These are phyloP conservation scores for Rhinoraja longicauda DNA, from an alignment of 2,797 vertebrate species.

Conservation along the genomic window DNA sequence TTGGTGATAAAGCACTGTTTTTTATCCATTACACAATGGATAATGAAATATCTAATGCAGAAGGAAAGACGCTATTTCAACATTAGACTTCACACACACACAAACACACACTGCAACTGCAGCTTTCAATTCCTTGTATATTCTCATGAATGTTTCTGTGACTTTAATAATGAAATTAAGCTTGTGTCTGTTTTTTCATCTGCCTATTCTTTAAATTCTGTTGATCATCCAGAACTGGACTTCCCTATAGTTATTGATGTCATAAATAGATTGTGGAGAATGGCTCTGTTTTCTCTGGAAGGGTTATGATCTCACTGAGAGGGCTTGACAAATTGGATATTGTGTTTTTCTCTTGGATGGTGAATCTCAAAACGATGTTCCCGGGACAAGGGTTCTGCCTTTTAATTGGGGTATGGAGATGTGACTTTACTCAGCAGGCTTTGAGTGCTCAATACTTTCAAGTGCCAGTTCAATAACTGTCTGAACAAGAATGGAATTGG, in stretches of 20 bases:
- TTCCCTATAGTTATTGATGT: background rate
- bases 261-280: background rate
- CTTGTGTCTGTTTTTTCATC: background rate
- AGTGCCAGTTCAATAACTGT: background rate
- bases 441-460: background rate
- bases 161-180: background rate
- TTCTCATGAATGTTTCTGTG: background rate
- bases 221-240: background rate
- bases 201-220: background rate
- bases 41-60: background rate
- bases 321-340: background rate
- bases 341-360: background rate
- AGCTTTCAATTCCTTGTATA: background rate
- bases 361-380: background rate
- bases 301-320: background rate
- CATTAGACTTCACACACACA: background rate
- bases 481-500: background rate
- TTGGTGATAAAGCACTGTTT: constrained; percentile 4
- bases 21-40: background rate
- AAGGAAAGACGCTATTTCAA: background rate
- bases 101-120: background rate
- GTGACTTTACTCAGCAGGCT: background rate
- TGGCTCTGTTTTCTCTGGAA: background rate
- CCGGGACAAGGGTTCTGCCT: no score
- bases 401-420: background rate